Conservation (phyloP, 2,113 vertebrate species). For the Garra rufa region DNA sequence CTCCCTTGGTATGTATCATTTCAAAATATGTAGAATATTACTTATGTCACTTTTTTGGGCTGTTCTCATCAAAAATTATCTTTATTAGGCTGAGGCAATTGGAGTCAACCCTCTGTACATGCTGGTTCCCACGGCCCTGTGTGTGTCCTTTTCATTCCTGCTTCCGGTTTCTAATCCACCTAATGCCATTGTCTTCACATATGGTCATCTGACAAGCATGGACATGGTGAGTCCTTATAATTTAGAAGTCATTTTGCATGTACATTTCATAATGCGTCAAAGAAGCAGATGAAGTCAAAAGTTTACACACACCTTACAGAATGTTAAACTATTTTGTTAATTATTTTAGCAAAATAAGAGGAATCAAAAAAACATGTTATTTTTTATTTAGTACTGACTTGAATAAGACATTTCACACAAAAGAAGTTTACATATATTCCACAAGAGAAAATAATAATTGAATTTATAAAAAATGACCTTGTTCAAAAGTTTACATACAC, state of each 20-base stretch:
- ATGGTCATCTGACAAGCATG: conserved; percentile 83
- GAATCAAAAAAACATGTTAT: no score
- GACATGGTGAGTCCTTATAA: conserved; percentile 86
- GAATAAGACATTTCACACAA: no score
- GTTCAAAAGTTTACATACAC: no score
- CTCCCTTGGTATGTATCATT: conserved; percentile 83
- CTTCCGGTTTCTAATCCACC: conserved; percentile 90
- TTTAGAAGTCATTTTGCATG: neutral
- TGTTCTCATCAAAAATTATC: neutral
- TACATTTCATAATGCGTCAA: neutral
- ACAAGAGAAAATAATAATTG: no score
- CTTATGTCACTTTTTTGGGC: conserved; percentile 5
- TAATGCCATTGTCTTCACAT: conserved; percentile 91
- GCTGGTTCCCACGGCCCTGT: conserved; percentile 87
- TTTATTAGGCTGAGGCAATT: conserved; percentile 86
- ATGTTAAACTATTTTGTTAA: no score
- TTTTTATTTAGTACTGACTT: no score
- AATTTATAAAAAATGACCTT: no score
- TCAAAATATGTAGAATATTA: conserved; percentile 14
- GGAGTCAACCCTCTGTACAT: conserved; percentile 88
- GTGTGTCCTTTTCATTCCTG: conserved; percentile 91
- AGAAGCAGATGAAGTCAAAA: neutral
- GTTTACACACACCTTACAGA: no score
- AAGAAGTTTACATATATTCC: no score
- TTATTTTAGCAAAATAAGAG: no score